phyloP scores from a whole-genome alignment of 2,888 invertebrate genomes.

The Xanthorhoe spadicearia region DNA sequence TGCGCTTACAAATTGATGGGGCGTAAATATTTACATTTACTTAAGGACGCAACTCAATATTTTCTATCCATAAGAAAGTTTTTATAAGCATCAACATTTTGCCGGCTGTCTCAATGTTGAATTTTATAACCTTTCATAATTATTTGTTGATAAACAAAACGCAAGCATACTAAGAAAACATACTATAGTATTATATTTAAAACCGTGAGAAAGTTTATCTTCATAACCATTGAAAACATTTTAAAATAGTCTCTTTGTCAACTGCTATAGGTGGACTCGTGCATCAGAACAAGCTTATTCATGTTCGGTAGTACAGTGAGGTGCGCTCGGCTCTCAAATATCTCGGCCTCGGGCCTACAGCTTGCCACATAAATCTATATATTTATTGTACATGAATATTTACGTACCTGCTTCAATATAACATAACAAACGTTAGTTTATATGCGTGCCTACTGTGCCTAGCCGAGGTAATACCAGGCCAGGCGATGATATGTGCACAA shows the following conservation, averaged over 20 bases:
- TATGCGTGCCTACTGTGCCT: background rate
- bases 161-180: no score
- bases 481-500: no score
- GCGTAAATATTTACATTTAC: background rate
- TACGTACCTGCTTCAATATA: background rate
- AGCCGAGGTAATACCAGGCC: no score
- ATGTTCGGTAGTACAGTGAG: background rate
- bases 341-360: background rate
- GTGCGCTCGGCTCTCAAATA: background rate
- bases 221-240: no score
- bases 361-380: background rate
- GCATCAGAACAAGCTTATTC: background rate
- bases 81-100: no score
- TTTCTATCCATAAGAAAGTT: background rate
- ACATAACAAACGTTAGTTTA: background rate
- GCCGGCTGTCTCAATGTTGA: no score
- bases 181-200: no score
- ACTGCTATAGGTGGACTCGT: no score
- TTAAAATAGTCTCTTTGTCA: no score
- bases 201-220: no score
- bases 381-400: background rate
- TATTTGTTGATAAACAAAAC: no score
- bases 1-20: constrained; percentile 1
- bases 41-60: background rate
- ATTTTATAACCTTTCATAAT: no score